phyloP scores from a whole-genome alignment of 2,888 invertebrate genomes.

The Phymatocera aterrima region DNA sequence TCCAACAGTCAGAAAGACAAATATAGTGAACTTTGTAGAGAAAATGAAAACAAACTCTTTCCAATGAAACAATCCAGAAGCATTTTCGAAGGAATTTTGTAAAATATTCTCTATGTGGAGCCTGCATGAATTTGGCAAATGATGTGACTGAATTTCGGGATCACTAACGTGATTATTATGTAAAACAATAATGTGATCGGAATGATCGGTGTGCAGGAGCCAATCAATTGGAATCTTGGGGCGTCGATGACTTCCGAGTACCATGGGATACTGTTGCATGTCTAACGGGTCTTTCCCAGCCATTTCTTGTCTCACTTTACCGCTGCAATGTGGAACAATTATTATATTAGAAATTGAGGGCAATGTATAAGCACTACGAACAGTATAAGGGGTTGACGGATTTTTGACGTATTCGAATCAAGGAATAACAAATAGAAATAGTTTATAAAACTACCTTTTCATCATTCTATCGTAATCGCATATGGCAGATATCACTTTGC shows the following conservation, averaged over 20 bases:
- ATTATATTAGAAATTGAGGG: neutral
- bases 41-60: no score
- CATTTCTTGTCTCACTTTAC: conserved; percentile 79
- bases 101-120: neutral
- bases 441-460: conserved; percentile 78
- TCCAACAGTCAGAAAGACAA: no score
- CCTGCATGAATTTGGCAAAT: no score
- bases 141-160: no score
- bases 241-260: conserved; percentile 93
- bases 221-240: conserved; percentile 82
- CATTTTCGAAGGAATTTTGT: neutral
- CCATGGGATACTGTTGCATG: conserved; percentile 93
- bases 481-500: conserved; percentile 84
- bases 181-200: conserved; percentile 86
- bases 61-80: no score
- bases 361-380: neutral
- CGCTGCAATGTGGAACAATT: conserved; percentile 67
- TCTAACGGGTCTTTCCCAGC: conserved; percentile 86
- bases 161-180: conserved; percentile 91
- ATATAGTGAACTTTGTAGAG: no score
- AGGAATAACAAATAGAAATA: no score
- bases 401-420: neutral
- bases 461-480: conserved; percentile 84
- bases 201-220: conserved; percentile 80
- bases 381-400: no score